phyloP scores from a whole-genome alignment of 2,888 invertebrate genomes.

The Drosophila leonis region DNA sequence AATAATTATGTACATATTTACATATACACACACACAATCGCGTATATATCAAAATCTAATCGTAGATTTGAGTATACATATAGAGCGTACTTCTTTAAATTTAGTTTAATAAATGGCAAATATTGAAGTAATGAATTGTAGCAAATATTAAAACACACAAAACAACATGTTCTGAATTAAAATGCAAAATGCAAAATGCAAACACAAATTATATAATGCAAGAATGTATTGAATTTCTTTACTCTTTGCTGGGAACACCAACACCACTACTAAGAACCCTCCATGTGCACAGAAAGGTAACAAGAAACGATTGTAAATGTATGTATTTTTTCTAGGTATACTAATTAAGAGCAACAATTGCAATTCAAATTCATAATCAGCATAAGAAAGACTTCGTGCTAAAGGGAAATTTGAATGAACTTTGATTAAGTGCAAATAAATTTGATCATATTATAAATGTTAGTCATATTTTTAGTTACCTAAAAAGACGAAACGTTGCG shows the following conservation, averaged over 20 bases:
- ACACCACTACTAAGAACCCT: conserved; percentile 55
- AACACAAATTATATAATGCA: conserved; percentile 20
- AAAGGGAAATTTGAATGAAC: conserved; percentile 26
- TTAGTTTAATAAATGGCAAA: conserved; percentile 65
- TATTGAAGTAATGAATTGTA: conserved; percentile 72
- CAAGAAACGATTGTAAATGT: conserved; percentile 45
- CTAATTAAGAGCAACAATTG: conserved; percentile 56
- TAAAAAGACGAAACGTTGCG: conserved; percentile 47
- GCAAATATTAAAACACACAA: conserved; percentile 43
- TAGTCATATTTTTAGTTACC: conserved; percentile 75
- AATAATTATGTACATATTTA: conserved; percentile 74
- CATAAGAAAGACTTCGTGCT: conserved; percentile 72
- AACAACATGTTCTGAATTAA: conserved; percentile 64
- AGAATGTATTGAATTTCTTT: conserved; percentile 18
- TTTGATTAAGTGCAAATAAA: conserved; percentile 53
- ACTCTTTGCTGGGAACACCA: conserved; percentile 31
- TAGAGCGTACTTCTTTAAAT: conserved; percentile 65
- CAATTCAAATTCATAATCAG: conserved; percentile 63
- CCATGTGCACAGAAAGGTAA: conserved; percentile 51
- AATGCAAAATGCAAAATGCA: conserved; percentile 37
- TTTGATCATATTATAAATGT: conserved; percentile 60
- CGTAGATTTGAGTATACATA: conserved; percentile 39
- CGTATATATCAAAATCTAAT: conserved; percentile 41
- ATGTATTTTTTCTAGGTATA: conserved; percentile 61
- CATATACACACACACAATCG: conserved; percentile 32